Base-by-base conservation (phyloP, 2,113 vertebrate species). In the Cyphomyrus discorhynchus region DNA sequence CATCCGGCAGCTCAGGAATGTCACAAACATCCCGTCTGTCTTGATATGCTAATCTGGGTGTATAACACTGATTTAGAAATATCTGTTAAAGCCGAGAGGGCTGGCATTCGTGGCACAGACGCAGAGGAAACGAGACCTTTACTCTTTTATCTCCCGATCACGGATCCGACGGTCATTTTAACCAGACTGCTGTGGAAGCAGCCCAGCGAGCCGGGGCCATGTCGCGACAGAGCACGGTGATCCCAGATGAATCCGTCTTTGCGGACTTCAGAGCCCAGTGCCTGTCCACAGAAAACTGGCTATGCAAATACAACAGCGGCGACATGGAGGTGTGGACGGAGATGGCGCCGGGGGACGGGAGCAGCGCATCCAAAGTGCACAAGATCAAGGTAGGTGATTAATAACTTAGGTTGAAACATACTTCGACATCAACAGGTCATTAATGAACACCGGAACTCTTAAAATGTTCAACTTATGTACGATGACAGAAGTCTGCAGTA, bases 271-370 rank as follows among this genome's bases (percentile, higher is more conserved):
- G 21, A 90, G 92, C 58, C 2, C 95, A 96, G 89, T 97, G 96
- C 90, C 19, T 94, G 53, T 91, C 94, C 0, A 93, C 90, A 45
- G 94, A 95, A 2, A 94, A 94, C 83, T 97, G 96, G 96, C 2
- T 46, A 2, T 95, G 89, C 39, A 96, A 95, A 50, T 97, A 96
- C 92, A 91, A 93, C 17, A 94, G 92, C 0, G 56, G 92, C 1
- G 95, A 92, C 0, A 95, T 96, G 93, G 93, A 95, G 50, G 95
- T 97, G 21, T 96, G 96, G 94, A 91, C 95, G 8, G 95, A 96
- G 31, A 85, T 77, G 3, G 85, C 92, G 0, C 56, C 92, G 42
- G 91, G 27, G 3, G 93, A 91, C 1, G 58, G 90, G 19, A 91
- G 3, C 24, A 47, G 24, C 11, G 58, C 82, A 0, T 77, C 92